Conservation (phyloP, 2,888 invertebrate species). For the Blomia tropicalis region DNA sequence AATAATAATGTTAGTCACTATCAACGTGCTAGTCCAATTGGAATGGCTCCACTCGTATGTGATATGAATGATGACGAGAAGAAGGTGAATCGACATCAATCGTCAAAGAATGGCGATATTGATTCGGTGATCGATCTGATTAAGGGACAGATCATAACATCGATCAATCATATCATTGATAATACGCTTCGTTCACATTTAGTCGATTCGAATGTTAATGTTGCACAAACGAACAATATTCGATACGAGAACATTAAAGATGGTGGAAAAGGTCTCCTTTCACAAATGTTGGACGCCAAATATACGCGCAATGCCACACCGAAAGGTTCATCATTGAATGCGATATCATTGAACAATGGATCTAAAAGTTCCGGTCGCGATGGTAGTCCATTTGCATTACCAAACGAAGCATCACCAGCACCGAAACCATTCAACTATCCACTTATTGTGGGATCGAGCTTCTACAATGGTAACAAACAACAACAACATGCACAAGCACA, state of each 20-base stretch:
- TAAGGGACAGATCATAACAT: constrained; percentile 72
- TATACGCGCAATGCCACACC: constrained; percentile 54
- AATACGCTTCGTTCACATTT: constrained; percentile 59
- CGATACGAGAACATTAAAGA: background rate
- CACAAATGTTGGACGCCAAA: constrained; percentile 48
- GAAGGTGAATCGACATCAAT: background rate
- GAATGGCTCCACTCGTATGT: background rate
- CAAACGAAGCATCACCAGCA: constrained; percentile 25
- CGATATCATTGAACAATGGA: constrained; percentile 14
- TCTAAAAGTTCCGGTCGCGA: constrained; percentile 17
- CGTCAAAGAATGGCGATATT: constrained; percentile 44
- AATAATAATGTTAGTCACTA: no score
- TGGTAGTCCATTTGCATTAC: constrained; percentile 27
- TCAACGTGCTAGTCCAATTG: background rate
- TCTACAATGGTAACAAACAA: background rate
- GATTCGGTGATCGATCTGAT: constrained; percentile 77
- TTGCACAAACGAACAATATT: constrained; percentile 48
- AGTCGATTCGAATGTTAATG: no score
- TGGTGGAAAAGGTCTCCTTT: constrained; percentile 26
- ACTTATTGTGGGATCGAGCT: background rate
- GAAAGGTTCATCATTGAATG: constrained; percentile 9
- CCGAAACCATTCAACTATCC: constrained; percentile 10
- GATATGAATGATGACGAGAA: background rate
- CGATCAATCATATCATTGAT: constrained; percentile 66
- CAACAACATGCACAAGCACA: background rate